Base-by-base conservation (phyloP, 35 echinoderm and acorn worm species). In the Lytechinus pictus region DNA sequence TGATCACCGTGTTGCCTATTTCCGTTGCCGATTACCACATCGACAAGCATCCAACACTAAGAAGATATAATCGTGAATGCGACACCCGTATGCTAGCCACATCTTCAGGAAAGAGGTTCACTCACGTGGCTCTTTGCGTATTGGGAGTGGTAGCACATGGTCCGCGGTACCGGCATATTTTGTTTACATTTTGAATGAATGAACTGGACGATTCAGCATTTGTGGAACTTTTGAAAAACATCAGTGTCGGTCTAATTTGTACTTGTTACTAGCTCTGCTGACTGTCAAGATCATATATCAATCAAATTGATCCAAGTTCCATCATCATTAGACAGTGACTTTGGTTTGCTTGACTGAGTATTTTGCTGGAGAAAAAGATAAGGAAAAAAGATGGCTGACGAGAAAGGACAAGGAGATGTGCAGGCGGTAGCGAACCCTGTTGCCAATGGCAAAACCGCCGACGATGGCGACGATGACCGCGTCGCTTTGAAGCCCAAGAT, bases 401-500 rank as follows among this genome's bases (percentile, higher is more conserved):
- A 90, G 52, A 90, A 90, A 90, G 66, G 66, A 24, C 33, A 90
- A 90, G 66, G 66, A 24, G 66, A 79, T 24, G 13, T 14, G 86
- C n/a, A 27, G 29, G 88, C 88, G 3, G 89, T 66, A 27, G 54
- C 56, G 2, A 56, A 19, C 29, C n/a, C 52, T 19, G 91, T 93
- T 33, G 51, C 92, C 11, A 94, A 94, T 91, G 96, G 92, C 12
- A 44, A 52, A 33, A 27, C 90, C n/a, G 29, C 60, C 9, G 27
- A 27, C 53, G 94, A 98, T 5, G 27, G 11, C 53, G 94, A 98
- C 54, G 92, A 92, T 53, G 95, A 99, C 92, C 92, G 94, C 1
- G 94, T 99, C 52, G 57, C 54, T 4, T 95, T 99, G 13, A 96
- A 99, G 54, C 98, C 98, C 10, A 97, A 96, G 57, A 99, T 99